phyloP scores from a whole-genome alignment of 2,113 vertebrate species.

The Sarotherodon lohbergeri region DNA sequence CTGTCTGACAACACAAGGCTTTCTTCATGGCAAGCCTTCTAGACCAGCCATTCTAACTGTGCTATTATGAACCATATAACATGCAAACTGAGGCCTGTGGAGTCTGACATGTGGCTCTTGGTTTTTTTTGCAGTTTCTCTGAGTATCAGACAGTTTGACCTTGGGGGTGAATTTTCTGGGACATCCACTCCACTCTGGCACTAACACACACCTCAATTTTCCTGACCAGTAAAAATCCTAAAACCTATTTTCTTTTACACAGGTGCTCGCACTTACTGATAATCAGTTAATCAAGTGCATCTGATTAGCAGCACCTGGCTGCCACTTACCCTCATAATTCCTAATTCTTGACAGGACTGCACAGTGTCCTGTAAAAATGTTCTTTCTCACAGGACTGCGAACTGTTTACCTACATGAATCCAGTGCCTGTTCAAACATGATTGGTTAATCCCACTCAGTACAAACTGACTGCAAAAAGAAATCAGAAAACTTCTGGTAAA shows the following conservation, averaged over 20 bases:
- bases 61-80: not conserved
- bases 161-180: not conserved
- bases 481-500: not conserved
- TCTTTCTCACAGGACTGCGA: not conserved
- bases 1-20: not conserved
- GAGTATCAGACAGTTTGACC: not conserved
- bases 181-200: not conserved
- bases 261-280: not conserved
- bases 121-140: not conserved
- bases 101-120: not conserved
- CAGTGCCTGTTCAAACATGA: not conserved
- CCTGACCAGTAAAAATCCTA: not conserved
- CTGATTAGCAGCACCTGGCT: not conserved
- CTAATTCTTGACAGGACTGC: not conserved
- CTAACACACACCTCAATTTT: not conserved
- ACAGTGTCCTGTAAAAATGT: not conserved
- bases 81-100: not conserved
- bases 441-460: not conserved
- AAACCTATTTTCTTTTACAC: not conserved
- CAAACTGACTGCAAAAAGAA: not conserved
- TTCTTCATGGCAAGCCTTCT: not conserved
- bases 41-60: not conserved
- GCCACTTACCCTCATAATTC: not conserved
- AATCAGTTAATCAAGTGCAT: not conserved
- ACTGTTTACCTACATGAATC: not conserved